A percentile compares a stretch with the other conserved stretches of the same genome.
phyloP scores from a whole-genome alignment of 2,113 vertebrate species.

The Carlito syrichta region DNA sequence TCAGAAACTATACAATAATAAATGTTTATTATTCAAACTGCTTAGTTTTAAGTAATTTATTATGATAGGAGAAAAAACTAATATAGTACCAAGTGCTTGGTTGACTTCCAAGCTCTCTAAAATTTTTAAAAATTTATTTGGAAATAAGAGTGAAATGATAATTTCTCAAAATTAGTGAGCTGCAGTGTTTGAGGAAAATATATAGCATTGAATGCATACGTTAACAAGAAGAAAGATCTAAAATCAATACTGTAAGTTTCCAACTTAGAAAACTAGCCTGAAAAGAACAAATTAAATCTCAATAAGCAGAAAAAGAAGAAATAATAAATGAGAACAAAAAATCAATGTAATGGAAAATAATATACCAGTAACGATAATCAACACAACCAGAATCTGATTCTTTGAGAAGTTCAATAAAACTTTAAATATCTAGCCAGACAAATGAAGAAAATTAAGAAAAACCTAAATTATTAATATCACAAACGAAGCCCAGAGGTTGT shows the following conservation, averaged over 20 bases:
- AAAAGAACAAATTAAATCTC: neutral
- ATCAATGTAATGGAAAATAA: neutral
- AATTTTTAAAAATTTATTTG: neutral
- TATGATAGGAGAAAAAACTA: neutral
- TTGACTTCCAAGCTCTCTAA: neutral
- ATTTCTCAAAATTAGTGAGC: neutral
- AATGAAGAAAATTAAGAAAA: neutral
- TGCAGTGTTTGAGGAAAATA: neutral
- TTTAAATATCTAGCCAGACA: neutral
- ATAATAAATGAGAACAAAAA: neutral
- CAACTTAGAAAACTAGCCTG: neutral
- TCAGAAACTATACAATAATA: neutral
- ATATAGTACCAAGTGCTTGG: neutral
- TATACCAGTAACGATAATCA: neutral
- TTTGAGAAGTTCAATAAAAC: neutral
- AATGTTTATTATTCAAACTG: neutral
- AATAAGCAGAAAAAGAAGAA: neutral
- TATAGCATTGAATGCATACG: neutral
- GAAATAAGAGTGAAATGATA: neutral
- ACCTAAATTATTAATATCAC: neutral
- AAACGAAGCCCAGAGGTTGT: neutral
- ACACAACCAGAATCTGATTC: neutral
- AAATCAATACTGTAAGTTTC: neutral
- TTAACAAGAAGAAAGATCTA: neutral
- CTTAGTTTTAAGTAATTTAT: neutral